Evolutionary conservation across 2,797 vertebrate genomes (phyloP).

Genomic region (Microchirus variegatus): DNA sequence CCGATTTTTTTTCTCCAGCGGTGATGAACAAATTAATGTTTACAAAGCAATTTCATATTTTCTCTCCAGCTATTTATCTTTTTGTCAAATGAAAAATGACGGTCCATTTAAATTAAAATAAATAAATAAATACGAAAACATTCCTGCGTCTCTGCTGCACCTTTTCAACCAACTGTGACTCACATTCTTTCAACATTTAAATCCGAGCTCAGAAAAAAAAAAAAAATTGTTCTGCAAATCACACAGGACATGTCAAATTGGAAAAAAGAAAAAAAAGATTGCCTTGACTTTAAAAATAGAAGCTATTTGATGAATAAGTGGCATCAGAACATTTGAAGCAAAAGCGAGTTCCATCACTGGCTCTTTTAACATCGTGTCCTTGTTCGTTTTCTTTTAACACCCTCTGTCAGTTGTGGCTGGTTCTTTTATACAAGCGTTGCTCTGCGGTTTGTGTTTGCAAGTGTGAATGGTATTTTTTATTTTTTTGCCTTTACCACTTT

Average conservation of each 20-base stretch:
- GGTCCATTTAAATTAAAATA: constrained; percentile 10
- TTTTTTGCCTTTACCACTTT: constrained; percentile 34
- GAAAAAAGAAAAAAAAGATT: constrained; percentile 34
- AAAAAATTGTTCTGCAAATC: constrained; percentile 22
- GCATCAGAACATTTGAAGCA: constrained; percentile 16
- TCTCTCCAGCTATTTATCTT: constrained; percentile 20
- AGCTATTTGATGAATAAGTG: constrained; percentile 19
- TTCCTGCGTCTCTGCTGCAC: constrained; percentile 11
- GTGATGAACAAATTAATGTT: constrained; percentile 26
- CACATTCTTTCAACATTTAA: constrained; percentile 25
- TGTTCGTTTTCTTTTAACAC: constrained; percentile 48
- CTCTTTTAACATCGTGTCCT: constrained; percentile 41
- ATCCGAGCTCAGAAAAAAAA: constrained; percentile 20
- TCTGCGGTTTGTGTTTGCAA: constrained; percentile 14
- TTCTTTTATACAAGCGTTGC: constrained; percentile 33
- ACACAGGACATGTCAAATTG: constrained; percentile 11
- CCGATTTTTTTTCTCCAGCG: background rate
- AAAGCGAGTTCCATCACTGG: constrained; percentile 26
- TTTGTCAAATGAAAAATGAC: constrained; percentile 15
- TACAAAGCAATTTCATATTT: constrained; percentile 20
- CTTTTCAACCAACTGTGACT: constrained; percentile 18
- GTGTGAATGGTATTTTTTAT: constrained; percentile 30
- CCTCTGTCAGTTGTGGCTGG: constrained; percentile 16
- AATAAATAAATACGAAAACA: too few species aligned
- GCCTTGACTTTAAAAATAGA: constrained; percentile 27